Base-by-base conservation (phyloP, 2,113 vertebrate species). In the Tringa solitaria region DNA sequence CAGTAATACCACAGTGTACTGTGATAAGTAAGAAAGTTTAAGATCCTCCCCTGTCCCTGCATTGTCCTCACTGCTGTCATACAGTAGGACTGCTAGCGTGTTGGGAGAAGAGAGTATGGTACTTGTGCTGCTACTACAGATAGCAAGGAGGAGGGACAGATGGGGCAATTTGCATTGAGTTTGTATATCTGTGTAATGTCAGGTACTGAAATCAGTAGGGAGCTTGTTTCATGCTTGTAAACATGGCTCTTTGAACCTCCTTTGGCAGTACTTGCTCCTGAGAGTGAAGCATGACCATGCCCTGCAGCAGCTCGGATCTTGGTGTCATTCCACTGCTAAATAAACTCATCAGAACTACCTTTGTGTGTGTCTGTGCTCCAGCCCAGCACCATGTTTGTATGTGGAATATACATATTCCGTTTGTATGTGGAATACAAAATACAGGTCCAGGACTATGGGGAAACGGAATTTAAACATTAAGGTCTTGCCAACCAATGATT, bases 201-300 rank as follows among this genome's bases (percentile, higher is more conserved):
- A 94, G 68, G 73, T 70, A 77, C 22, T 90, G 83, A 88, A 94
- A 84, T 77, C 90, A 92, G 45, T 74, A 64, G 92, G 83, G 72
- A 88, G 51, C 64, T 88, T 88, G 63, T 86, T 93, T 81, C 76
- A 26, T 67, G 63, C 27, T 33, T 86, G 90, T 90, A 92, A 95
- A 90, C 85, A 60, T 33, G 75, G 72, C 46, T 86, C 72, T 92
- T 83, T 92, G 79, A 94, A 90, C 68, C 41, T 85, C 43, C 41
- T 88, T 43, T 88, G 79, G 90, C 90, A 96, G 67, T 59, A 43
- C 59, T 84, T 79, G 39, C 12, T 94, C 87, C 82, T 84, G 59
- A 92, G 88, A 78, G 60, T 51, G 72, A 89, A 84, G 56, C 9
- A 18, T 56, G 88, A 70, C 93, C 59, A 14, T 86, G 72, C 63